Evolutionary conservation across 2,888 invertebrate genomes (phyloP).

Genomic region (Drosophila prostipennis): DNA sequence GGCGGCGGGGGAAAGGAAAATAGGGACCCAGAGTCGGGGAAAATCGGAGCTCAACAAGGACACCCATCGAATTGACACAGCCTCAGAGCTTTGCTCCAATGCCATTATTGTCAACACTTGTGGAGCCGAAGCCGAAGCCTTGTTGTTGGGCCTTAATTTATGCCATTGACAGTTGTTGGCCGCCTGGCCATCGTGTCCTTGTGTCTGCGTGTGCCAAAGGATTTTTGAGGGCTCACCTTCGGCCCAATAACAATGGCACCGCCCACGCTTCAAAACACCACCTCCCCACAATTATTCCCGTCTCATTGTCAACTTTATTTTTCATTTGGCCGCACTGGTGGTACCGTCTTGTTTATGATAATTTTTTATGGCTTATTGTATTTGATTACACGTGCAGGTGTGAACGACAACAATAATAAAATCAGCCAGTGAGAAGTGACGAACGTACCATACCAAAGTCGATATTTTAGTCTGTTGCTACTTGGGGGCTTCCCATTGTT

Average conservation of each 20-base stretch:
- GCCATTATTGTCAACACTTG: constrained; percentile 63
- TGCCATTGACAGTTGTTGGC: constrained; percentile 60
- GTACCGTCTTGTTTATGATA: constrained; percentile 60
- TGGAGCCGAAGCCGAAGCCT: constrained; percentile 48
- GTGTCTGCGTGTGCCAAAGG: constrained; percentile 76
- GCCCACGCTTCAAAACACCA: constrained; percentile 2
- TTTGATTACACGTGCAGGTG: constrained; percentile 76
- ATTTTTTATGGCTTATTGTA: constrained; percentile 76
- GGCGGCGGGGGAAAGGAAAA: neutral
- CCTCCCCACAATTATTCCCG: neutral
- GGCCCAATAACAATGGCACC: constrained; percentile 43
- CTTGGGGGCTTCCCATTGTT: constrained; percentile 60
- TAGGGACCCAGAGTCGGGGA: constrained; percentile 1
- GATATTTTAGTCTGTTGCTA: constrained; percentile 22
- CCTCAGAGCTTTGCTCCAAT: constrained; percentile 26
- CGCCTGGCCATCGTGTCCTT: constrained; percentile 40
- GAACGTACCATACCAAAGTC: neutral
- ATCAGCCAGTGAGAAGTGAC: constrained; percentile 6
- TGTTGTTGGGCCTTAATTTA: constrained; percentile 71
- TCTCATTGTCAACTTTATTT: constrained; percentile 40
- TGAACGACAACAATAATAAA: constrained; percentile 44
- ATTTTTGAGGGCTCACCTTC: constrained; percentile 71
- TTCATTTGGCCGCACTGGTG: constrained; percentile 35
- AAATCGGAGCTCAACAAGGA: constrained; percentile 66
- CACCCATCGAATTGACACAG: constrained; percentile 70